Evolutionary conservation across 1,140 invertebrate genomes (phyloP).

Genomic region (Brachionus paranguensis): DNA sequence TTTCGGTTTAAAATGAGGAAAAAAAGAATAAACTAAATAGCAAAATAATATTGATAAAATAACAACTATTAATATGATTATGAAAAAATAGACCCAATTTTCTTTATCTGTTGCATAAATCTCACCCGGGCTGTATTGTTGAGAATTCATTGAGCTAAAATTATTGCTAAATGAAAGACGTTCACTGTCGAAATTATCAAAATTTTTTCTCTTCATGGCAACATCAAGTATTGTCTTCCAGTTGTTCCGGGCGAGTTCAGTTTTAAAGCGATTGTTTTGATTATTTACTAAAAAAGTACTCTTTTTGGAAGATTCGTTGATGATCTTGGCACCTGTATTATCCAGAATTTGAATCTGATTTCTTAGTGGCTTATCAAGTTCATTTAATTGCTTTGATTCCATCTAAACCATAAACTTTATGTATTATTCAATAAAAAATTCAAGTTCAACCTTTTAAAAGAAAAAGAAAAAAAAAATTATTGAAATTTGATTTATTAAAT

Average conservation of each 20-base stretch:
- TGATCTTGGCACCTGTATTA: neutral
- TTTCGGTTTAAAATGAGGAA: constrained; percentile 10
- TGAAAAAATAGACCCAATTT: constrained; percentile 35
- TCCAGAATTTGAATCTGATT: neutral
- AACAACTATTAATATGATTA: constrained; percentile 25
- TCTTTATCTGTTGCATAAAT: constrained; percentile 32
- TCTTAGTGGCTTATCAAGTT: neutral
- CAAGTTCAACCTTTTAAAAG: neutral
- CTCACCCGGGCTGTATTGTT: constrained; percentile 1
- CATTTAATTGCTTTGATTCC: neutral
- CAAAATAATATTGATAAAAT: constrained; percentile 30
- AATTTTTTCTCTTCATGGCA: constrained; percentile 27
- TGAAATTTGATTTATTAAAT: neutral
- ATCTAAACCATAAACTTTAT: neutral
- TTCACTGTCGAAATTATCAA: neutral
- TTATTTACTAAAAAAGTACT: neutral
- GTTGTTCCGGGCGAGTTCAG: neutral
- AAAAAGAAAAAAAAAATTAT: neutral
- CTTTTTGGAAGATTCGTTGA: neutral
- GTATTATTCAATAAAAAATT: neutral
- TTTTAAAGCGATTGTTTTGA: neutral
- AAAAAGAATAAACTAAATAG: constrained; percentile 32
- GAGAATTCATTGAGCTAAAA: neutral
- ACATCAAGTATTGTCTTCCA: constrained; percentile 13
- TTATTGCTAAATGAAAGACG: neutral